Conservation (phyloP, 2,113 vertebrate species). For the Camarhynchus parvulus region DNA sequence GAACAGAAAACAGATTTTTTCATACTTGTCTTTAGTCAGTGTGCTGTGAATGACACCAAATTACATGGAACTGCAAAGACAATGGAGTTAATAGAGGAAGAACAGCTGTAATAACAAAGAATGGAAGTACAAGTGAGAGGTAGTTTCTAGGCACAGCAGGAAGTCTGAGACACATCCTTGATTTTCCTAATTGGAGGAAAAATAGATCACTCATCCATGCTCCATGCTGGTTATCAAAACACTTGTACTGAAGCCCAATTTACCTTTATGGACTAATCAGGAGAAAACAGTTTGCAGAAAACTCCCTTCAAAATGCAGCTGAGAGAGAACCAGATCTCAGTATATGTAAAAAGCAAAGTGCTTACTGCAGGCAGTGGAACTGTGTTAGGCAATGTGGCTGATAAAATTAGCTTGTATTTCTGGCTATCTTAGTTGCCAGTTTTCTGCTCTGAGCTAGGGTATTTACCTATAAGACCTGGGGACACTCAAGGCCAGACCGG, state of each 20-base stretch:
- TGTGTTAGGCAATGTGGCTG: neutral
- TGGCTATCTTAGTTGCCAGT: neutral
- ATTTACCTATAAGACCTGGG: neutral
- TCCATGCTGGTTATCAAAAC: conserved; percentile 38
- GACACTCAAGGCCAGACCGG: neutral
- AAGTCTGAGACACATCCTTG: neutral
- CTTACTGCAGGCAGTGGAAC: neutral
- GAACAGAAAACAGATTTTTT: neutral
- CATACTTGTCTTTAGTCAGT: neutral
- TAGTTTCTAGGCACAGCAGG: conserved; percentile 6
- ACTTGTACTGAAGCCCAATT: conserved; percentile 9
- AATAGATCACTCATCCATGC: neutral
- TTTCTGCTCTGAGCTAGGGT: neutral
- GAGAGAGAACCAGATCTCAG: neutral
- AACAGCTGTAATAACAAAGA: conserved; percentile 8
- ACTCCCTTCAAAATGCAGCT: neutral
- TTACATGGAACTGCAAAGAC: neutral
- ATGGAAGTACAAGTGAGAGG: neutral
- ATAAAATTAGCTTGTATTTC: neutral
- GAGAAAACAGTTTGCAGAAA: neutral
- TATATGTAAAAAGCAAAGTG: neutral
- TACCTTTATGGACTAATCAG: conserved; percentile 32
- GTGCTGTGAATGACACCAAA: neutral
- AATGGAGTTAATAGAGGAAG: conserved; percentile 2
- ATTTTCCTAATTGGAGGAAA: conserved; percentile 50